Percentiles rank a stretch among this genome's conserved stretches.
These are phyloP conservation scores for Ceuthmochares aereus DNA, from an alignment of 2,113 vertebrate species.

Conservation along the genomic window DNA sequence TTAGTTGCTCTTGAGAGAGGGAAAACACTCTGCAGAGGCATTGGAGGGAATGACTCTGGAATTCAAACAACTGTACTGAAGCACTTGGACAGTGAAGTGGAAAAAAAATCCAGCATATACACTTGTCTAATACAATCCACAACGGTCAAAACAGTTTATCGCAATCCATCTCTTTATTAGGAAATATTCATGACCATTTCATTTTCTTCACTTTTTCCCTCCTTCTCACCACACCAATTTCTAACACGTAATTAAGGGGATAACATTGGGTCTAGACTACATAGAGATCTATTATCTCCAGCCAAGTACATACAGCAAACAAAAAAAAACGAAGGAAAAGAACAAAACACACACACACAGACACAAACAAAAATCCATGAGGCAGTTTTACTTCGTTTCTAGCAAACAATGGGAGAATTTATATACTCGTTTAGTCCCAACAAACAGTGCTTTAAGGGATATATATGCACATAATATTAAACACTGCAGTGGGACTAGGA, in stretches of 20 bases:
- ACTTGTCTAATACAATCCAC: not conserved
- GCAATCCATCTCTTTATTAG: not conserved
- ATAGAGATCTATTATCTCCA: not conserved
- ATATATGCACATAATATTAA: not conserved
- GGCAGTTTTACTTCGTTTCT: not conserved
- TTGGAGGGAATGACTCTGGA: not conserved
- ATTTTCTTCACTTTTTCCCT: not conserved
- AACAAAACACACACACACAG: not conserved
- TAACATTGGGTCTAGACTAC: not conserved
- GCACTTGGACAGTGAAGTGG: not conserved
- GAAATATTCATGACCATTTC: not conserved
- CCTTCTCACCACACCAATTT: not conserved
- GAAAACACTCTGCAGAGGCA: slow-evolving; percentile 2
- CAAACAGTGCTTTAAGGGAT: not conserved
- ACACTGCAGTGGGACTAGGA: not conserved
- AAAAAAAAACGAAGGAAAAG: not conserved
- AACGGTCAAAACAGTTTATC: not conserved
- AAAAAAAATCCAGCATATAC: slow-evolving; percentile 14
- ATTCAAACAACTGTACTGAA: slow-evolving; percentile 31
- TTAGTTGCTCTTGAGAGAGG: not conserved
- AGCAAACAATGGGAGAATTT: not conserved
- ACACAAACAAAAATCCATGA: not conserved
- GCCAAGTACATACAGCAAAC: not conserved
- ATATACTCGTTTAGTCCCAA: not conserved
- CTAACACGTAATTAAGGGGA: not conserved